Evolutionary conservation across 2,113 vertebrate species (phyloP).

Genomic region (Erinaceus europaeus): DNA sequence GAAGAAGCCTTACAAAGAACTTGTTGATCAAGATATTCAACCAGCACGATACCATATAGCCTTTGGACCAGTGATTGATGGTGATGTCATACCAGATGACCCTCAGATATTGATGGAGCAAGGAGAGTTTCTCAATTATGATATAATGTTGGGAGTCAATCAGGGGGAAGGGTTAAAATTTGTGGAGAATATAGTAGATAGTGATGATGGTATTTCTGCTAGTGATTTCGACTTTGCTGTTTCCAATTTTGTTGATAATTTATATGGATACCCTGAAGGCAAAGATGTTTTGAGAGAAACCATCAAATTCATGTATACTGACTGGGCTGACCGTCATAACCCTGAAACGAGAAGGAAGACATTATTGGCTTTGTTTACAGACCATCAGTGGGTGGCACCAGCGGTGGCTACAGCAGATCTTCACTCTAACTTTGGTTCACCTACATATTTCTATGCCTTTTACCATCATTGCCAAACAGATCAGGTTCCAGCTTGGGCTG

Average conservation of each 20-base stretch:
- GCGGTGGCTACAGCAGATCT: slow-evolving; percentile 98
- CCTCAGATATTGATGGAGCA: slow-evolving; percentile 99
- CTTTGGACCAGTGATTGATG: slow-evolving; percentile 98
- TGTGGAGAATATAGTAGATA: slow-evolving; percentile 98
- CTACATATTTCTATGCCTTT: slow-evolving; percentile 98
- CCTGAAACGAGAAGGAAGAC: slow-evolving; percentile 97
- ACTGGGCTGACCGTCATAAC: slow-evolving; percentile 98
- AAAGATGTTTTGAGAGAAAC: slow-evolving; percentile 98
- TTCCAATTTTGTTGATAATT: slow-evolving; percentile 98
- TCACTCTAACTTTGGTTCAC: slow-evolving; percentile 98
- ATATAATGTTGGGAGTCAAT: slow-evolving; percentile 99
- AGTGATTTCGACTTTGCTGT: slow-evolving; percentile 99
- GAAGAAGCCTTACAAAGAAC: slow-evolving; percentile 97
- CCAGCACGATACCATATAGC: slow-evolving; percentile 98
- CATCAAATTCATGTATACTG: slow-evolving; percentile 99
- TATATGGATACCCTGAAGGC: slow-evolving; percentile 98
- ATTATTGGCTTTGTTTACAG: slow-evolving; percentile 94
- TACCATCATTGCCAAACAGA: slow-evolving; percentile 99
- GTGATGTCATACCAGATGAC: slow-evolving; percentile 97
- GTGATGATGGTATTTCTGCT: slow-evolving; percentile 96
- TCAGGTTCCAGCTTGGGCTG: slow-evolving; percentile 98
- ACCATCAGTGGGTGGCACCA: slow-evolving; percentile 99
- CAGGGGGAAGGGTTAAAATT: slow-evolving; percentile 98
- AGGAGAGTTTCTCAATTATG: slow-evolving; percentile 99
- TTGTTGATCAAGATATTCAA: slow-evolving; percentile 98